phyloP scores from a whole-genome alignment of 2,113 vertebrate species.

The Monarcha castaneiventris region DNA sequence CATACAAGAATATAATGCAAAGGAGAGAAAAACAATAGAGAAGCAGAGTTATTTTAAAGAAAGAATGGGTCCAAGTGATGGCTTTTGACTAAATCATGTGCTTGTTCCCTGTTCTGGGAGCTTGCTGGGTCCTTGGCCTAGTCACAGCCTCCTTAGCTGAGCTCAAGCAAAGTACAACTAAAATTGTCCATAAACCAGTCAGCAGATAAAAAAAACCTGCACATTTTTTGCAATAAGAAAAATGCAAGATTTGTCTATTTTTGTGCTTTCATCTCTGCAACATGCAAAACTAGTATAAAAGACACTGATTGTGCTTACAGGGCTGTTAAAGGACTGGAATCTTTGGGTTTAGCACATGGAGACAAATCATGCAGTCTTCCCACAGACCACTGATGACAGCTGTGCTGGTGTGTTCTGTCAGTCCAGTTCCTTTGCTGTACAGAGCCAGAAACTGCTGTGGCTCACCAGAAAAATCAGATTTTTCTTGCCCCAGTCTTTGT shows the following conservation, averaged over 20 bases:
- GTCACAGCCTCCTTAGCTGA: not conserved
- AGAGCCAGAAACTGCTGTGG: not conserved
- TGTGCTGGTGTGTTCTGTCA: not conserved
- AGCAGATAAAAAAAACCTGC: not conserved
- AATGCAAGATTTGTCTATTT: not conserved
- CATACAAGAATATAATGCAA: not conserved
- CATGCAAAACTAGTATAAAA: not conserved
- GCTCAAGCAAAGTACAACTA: not conserved
- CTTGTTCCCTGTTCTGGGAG: not conserved
- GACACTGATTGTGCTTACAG: rapidly evolving
- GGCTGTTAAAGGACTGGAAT: not conserved
- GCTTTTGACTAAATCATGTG: not conserved
- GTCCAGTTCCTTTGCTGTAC: not conserved
- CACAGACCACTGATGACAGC: not conserved
- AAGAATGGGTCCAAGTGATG: not conserved
- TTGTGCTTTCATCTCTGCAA: not conserved
- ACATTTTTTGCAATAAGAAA: not conserved
- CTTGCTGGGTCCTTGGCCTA: not conserved
- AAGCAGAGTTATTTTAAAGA: not conserved
- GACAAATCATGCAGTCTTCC: not conserved
- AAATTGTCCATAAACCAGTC: not conserved
- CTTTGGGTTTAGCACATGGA: not conserved
- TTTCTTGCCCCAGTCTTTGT: not conserved
- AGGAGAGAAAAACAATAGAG: not conserved
- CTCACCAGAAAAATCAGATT: not conserved